These are phyloP conservation scores for Eptatretus atami DNA, from an alignment of 2,797 vertebrate species.

Conservation along the genomic window DNA sequence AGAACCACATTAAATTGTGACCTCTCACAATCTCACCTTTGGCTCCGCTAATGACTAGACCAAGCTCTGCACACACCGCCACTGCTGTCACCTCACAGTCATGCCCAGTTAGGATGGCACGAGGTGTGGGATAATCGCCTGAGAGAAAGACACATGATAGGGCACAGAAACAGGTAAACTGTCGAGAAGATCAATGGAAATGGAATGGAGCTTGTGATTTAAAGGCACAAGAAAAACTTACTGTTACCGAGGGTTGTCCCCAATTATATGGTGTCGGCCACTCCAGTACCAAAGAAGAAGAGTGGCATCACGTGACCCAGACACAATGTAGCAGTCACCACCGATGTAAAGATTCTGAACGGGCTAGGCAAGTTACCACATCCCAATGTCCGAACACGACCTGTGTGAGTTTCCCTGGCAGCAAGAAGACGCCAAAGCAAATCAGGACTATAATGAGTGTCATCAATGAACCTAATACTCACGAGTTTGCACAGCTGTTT, in stretches of 20 bases:
- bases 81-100: conserved; percentile 91
- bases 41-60: conserved; percentile 83
- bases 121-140: conserved; percentile 85
- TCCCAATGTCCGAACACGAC: conserved; percentile 98
- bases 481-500: too few relatives aligned
- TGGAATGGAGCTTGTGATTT: background rate
- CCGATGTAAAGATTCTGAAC: conserved; percentile 93
- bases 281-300: conserved; percentile 96
- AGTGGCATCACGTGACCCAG: conserved; percentile 68
- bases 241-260: conserved; percentile 97
- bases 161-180: background rate
- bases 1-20: background rate
- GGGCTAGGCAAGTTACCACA: conserved; percentile 71
- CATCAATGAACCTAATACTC: too few relatives aligned
- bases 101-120: conserved; percentile 70
- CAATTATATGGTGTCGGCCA: conserved; percentile 79
- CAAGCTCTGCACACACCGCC: conserved; percentile 74
- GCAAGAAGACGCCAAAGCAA: conserved; percentile 5
- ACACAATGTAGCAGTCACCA: conserved; percentile 89
- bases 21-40: conserved; percentile 35
- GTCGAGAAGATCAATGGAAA: background rate
- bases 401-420: conserved; percentile 69
- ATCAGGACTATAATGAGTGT: too few relatives aligned
- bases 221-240: conserved; percentile 19
- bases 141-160: conserved; percentile 8